These are phyloP conservation scores for Loris lydekkerianus DNA, from an alignment of 2,797 vertebrate species.

Conservation along the genomic window DNA sequence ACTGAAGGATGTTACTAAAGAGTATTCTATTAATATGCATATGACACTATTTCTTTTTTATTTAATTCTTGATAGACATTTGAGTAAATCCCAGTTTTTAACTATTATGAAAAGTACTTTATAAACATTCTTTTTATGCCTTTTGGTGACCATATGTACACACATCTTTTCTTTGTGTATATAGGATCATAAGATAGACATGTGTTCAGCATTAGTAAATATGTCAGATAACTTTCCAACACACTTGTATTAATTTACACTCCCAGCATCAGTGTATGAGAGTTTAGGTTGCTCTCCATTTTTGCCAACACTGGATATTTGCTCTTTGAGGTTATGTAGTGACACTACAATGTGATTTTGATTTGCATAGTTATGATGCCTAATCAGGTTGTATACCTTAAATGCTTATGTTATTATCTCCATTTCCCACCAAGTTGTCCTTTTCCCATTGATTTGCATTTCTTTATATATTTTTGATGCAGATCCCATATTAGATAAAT, in stretches of 20 bases:
- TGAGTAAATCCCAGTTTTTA: constrained; percentile 17
- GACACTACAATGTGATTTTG: not conserved
- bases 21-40: not conserved
- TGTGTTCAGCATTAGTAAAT: constrained; percentile 49
- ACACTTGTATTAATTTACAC: constrained; percentile 26
- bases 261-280: not conserved
- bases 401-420: not conserved
- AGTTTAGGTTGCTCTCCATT: not conserved
- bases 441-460: constrained; percentile 26
- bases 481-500: not conserved
- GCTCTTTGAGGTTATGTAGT: not conserved
- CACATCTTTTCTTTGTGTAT: constrained; percentile 54
- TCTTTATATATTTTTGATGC: constrained; percentile 27
- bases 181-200: not conserved
- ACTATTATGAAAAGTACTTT: constrained; percentile 25
- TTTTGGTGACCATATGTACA: constrained; percentile 53
- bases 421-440: not conserved
- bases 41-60: constrained; percentile 45
- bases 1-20: not conserved
- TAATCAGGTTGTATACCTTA: not conserved
- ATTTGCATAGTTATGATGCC: not conserved
- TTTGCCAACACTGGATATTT: not conserved
- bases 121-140: not conserved
- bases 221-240: not conserved
- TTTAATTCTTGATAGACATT: constrained; percentile 45